Base-by-base conservation (phyloP, 2,797 vertebrate genomes). In the Gorsachius magnificus region DNA sequence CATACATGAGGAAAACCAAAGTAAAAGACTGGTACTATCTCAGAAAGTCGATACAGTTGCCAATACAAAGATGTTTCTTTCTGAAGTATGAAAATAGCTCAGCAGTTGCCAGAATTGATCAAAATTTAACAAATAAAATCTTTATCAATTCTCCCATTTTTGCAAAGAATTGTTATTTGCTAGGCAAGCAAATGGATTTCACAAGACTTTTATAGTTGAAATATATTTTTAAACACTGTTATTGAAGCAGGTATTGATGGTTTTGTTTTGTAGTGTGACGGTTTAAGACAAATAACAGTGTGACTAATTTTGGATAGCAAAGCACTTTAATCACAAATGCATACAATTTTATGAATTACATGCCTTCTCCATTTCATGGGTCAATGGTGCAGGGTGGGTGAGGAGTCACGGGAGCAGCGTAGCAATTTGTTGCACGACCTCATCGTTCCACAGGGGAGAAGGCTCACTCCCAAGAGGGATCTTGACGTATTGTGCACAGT, bases 81-180 rank as follows among this genome's bases (percentile, higher is more conserved):
- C 58, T 89, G 10, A 95, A 54, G 50, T 43, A 61, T 45, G 35
- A 80, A 81, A 90, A 70, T 56, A 95, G 88, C 70, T 76, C 12
- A 2, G 50, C 87, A 74, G 68, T 94, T 96, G 79, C 72, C 65
- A 88, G 72, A 84, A 71, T 54, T 56, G 38, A 87, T 89, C 18
- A 72, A 76, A 92, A 76, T 89, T 79, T 70, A 79, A 57, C 45
- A 77, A 90, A 92, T 68, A 85, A 89, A 86, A 77, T 91, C 65
- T 89, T 71, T 43, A 92, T 89, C 45, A 63, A 14, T 77, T 89
- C 60, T 87, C 8, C 46, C 17, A 24, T 70, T 90, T 91, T 71
- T 79, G 25, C 29, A 46, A 86, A 53, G 22, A 71, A 43, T 64
- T 72, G 21, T 41, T 92, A 38, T 57, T 84, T 80, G 16, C 33